Evolutionary conservation across 2,888 invertebrate species (phyloP).

Genomic region (Lathronympha strigana): DNA sequence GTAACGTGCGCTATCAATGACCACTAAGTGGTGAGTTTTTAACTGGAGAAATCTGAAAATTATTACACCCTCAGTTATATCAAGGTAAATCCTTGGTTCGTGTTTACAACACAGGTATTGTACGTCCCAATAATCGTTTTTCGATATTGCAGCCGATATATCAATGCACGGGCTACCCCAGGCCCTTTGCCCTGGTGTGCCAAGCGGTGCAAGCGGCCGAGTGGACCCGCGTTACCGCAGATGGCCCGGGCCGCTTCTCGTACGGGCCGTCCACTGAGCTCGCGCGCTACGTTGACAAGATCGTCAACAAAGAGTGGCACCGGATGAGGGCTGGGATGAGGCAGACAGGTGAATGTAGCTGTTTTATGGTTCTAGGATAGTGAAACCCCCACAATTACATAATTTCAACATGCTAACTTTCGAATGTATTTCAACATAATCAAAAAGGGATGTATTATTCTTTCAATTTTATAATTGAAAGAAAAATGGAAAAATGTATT

Average conservation of each 20-base stretch:
- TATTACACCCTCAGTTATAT: too few relatives aligned
- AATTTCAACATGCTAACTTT: too few relatives aligned
- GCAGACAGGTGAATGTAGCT: slow-evolving; percentile 63
- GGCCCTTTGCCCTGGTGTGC: slow-evolving; percentile 62
- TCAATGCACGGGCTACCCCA: slow-evolving; percentile 43
- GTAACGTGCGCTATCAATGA: slow-evolving; percentile 64
- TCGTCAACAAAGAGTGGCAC: slow-evolving; percentile 79
- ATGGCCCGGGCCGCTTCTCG: slow-evolving; percentile 46
- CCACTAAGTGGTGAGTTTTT: slow-evolving; percentile 58
- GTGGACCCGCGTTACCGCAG: slow-evolving; percentile 55
- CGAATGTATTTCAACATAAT: too few relatives aligned
- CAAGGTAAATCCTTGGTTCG: too few relatives aligned
- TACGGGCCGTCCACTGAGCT: slow-evolving; percentile 65
- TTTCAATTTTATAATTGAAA: too few relatives aligned
- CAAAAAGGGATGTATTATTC: too few relatives aligned
- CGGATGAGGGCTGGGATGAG: slow-evolving; percentile 63
- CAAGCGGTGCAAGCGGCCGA: slow-evolving; percentile 56
- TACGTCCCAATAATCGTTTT: background rate
- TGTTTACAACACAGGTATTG: too few relatives aligned
- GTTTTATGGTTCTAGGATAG: background rate
- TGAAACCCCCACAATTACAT: too few relatives aligned
- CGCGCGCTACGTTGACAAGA: slow-evolving; percentile 73
- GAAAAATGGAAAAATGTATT: too few relatives aligned
- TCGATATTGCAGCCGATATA: slow-evolving; percentile 54
- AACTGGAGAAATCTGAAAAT: too few relatives aligned